Evolutionary conservation across 1,140 invertebrate species (phyloP).

Genomic region (Meteorus sp.): DNA sequence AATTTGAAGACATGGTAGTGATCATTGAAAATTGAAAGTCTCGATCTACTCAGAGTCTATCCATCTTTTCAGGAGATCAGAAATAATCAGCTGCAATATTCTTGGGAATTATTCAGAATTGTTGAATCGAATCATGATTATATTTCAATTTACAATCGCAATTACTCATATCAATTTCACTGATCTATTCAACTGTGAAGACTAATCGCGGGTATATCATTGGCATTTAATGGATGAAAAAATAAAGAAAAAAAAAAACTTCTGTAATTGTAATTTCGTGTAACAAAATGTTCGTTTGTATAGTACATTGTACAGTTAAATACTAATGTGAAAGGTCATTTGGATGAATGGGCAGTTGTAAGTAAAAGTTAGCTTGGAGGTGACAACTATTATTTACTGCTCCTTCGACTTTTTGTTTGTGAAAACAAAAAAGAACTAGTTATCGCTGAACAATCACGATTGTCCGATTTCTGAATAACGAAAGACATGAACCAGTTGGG

Average conservation of each 20-base stretch:
- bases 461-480: too few species aligned
- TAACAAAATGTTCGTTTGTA: constrained; percentile 2
- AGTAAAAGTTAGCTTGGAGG: not conserved
- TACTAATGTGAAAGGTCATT: not conserved
- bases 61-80: too few species aligned
- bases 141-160: not conserved
- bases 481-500: too few species aligned
- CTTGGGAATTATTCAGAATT: not conserved
- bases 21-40: too few species aligned
- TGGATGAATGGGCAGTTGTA: constrained; percentile 1
- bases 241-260: not conserved
- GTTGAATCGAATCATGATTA: not conserved
- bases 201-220: constrained; percentile 7
- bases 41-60: too few species aligned
- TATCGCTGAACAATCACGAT: too few species aligned
- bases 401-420: not conserved
- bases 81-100: too few species aligned
- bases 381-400: not conserved
- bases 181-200: constrained; percentile 13
- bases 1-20: too few species aligned
- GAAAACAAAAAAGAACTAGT: not conserved
- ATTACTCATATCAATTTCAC: not conserved
- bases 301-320: constrained; percentile 12
- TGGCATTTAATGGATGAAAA: not conserved
- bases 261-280: not conserved